phyloP scores from a whole-genome alignment of 2,888 invertebrate species.

The Balanococcus diminutus region DNA sequence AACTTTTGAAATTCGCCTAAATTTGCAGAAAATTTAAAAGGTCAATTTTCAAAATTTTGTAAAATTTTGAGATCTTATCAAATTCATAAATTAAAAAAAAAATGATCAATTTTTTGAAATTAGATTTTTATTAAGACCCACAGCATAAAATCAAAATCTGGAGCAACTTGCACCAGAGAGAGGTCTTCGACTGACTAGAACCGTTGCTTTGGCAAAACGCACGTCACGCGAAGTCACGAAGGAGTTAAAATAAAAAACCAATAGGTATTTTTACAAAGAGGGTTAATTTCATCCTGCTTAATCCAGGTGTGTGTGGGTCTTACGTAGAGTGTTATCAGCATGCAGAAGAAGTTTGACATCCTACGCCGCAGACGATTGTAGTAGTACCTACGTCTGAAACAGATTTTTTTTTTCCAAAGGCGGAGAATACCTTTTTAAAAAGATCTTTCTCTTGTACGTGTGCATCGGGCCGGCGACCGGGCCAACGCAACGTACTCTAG shows the following conservation, averaged over 20 bases:
- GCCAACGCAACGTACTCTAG: not conserved
- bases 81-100: no score
- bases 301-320: slow-evolving; percentile 45
- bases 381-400: slow-evolving; percentile 16
- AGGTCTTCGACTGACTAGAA: not conserved
- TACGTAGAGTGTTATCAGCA: slow-evolving; percentile 39
- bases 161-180: not conserved
- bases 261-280: not conserved
- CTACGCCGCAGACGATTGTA: slow-evolving; percentile 50
- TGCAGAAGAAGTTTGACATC: slow-evolving; percentile 44
- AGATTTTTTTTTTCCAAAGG: slow-evolving; percentile 14
- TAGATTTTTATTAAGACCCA: no score
- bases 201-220: not conserved
- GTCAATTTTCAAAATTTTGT: no score
- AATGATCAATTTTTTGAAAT: no score
- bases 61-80: no score
- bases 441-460: not conserved
- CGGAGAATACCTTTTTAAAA: not conserved
- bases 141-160: no score
- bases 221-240: not conserved
- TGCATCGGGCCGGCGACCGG: no score
- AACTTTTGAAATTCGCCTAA: no score
- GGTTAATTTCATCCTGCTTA: slow-evolving; percentile 50
- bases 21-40: no score
- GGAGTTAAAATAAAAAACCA: not conserved